Base-by-base conservation (phyloP, 2,888 invertebrate genomes). In the Blastobasis adustella region DNA sequence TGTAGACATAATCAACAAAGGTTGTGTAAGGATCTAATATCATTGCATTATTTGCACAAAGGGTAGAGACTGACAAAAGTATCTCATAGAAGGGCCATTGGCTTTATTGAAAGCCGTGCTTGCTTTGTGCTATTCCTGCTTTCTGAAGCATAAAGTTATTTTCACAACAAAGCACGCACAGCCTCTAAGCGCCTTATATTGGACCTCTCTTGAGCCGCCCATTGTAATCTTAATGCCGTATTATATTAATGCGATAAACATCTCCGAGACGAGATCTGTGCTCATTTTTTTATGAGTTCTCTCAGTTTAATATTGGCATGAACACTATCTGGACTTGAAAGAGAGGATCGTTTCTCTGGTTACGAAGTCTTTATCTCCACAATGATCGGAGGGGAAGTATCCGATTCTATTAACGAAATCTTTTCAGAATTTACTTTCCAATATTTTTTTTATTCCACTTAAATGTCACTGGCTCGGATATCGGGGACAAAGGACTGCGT, bases 161-260 rank as follows among this genome's bases (percentile, higher is more conserved):
- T 82, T 82, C 85, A 81, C 86, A 86, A 87, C 87, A 88, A 87
- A 84, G 86, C 82, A 74, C 65, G 69, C 73, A 71, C 72, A 68
- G 74, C 67, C 76, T 79, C 76, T 74, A 79, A 85, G 84, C 83
- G 79, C 75, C 83, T 82, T 83, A 86, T 82, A 85, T 86, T 87
- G 86, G 82, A 76, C 82, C 82, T 82, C 80, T 84, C 81, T 81
- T 77, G 81, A 86, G 79, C 84, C 84, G 76, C 67, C 85, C 78
- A 87, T 88, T 88, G 87, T 88, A 76, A 82, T 83, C 85, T 82
- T 86, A 88, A 87, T 86, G 80, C 84, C 69, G 78, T 84, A 86
- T 86, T 85, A 87, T 85, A 87, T 86, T 87, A 87, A 88, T 86
- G 82, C 87, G 88, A 88, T 88, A 88, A 84, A 87, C 80, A 88